A percentile compares a stretch with the other conserved stretches of the same genome.
Conservation (phyloP, 2,888 invertebrate genomes). For the Pyrocoelia pectoralis region DNA sequence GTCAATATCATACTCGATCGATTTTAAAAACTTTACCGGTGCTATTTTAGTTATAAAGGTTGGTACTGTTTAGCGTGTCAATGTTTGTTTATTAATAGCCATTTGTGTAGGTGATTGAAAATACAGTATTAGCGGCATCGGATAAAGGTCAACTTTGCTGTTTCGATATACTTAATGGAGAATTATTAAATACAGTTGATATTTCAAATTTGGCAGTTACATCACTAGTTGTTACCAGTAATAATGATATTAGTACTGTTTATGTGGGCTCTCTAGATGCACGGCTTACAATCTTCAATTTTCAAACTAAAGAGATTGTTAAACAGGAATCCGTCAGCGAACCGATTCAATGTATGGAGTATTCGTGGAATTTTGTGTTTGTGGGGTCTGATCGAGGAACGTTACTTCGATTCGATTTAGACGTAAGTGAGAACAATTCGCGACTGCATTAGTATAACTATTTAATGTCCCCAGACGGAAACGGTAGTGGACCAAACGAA, state of each 20-base stretch:
- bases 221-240: conserved; percentile 64
- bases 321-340: conserved; percentile 65
- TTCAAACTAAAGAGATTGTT: conserved; percentile 64
- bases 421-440: too few relatives aligned
- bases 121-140: conserved; percentile 63
- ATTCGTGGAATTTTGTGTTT: conserved; percentile 75
- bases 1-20: conserved; percentile 27
- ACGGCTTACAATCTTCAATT: conserved; percentile 67
- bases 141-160: conserved; percentile 71
- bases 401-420: conserved; percentile 72
- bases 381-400: conserved; percentile 78
- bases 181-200: conserved; percentile 64
- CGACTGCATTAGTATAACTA: too few relatives aligned
- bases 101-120: conserved; percentile 22
- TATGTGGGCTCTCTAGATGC: conserved; percentile 72
- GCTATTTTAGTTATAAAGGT: conserved; percentile 49
- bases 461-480: conserved; percentile 39
- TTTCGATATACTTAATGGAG: conserved; percentile 64
- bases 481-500: conserved; percentile 45
- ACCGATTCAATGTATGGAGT: conserved; percentile 78
- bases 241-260: conserved; percentile 54
- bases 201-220: conserved; percentile 70
- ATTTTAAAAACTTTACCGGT: conserved; percentile 43
- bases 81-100: too few relatives aligned
- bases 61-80: too few relatives aligned